Base-by-base conservation (phyloP, 2,113 vertebrate species). In the Vireo altiloquus region DNA sequence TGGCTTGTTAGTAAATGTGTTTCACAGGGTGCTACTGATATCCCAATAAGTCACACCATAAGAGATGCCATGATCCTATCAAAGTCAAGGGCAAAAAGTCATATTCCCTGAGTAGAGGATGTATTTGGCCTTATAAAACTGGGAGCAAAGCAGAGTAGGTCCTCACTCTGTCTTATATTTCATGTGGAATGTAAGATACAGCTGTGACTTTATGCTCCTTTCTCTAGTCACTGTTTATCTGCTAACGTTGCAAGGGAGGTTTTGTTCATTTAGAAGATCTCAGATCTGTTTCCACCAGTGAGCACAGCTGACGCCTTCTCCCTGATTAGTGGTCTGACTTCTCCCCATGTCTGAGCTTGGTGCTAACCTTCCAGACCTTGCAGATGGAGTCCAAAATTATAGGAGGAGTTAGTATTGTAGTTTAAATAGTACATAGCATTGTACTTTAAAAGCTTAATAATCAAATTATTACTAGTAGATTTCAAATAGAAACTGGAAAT, bases 211-310 rank as follows among this genome's bases (percentile, higher is more conserved):
- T 20, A 47, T 74, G 59, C 42, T 83, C 13, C 25, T 50, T 72
- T 74, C 46, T 74, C 31, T 39, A 35, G n/a, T 33, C 39, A 61
- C 11, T 49, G 9, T 33, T 86, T 33, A 44, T n/a, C n/a, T 75
- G 31, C 7, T 44, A 25, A 9, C 9, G 14, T 65, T 86, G 59
- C 57, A 50, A 39, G 1, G 12, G 18, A 82, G 13, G 23, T 82
- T 91, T 53, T 56, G 8, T 7, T 61, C 9, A 19, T 60, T 39
- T 23, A 2, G 3, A 81, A 39, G 19, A 53, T 31, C 19, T 23
- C 7, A 4, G 15, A 25, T 39, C n/a, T 13, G 6, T 23, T 28
- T 11, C 19, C n/a, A 50, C 5, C 11, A 92, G n/a, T 2, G 0
- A 68, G 13, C 19, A 90, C 19, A 75, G 27, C 15, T 54, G n/a